Evolutionary conservation across 2,888 invertebrate genomes (phyloP).

Genomic region (Xylocampa areola): DNA sequence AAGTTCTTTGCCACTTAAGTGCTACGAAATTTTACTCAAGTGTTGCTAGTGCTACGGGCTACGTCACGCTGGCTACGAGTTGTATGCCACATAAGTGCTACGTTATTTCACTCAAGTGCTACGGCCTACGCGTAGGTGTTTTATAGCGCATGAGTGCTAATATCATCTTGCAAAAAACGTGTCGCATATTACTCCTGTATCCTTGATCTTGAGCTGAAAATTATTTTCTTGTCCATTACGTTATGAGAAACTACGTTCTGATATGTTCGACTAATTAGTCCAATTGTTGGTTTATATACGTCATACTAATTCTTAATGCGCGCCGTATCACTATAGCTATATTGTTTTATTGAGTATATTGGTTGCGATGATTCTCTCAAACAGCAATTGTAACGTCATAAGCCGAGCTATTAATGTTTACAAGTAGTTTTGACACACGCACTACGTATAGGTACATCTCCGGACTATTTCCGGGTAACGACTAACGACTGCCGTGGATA

Average conservation of each 20-base stretch:
- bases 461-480: neutral
- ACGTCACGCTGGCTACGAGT: too few species aligned
- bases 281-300: too few species aligned
- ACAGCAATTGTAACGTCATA: conserved; percentile 4
- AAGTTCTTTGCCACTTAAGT: neutral
- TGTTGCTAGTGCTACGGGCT: too few species aligned
- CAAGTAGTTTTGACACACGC: neutral
- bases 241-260: too few species aligned
- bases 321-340: neutral
- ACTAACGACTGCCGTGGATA: neutral
- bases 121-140: too few species aligned
- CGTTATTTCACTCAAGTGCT: too few species aligned
- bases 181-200: too few species aligned
- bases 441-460: conserved; percentile 8
- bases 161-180: too few species aligned
- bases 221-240: too few species aligned
- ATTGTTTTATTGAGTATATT: neutral
- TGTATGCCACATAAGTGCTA: neutral
- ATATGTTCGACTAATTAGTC: too few species aligned
- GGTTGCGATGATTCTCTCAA: neutral
- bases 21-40: neutral
- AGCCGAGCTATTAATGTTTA: neutral
- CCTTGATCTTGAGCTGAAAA: too few species aligned
- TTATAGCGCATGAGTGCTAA: neutral
- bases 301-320: neutral